Conservation (phyloP, 2,797 vertebrate genomes). For the Cryptoblepharus egeriae region DNA sequence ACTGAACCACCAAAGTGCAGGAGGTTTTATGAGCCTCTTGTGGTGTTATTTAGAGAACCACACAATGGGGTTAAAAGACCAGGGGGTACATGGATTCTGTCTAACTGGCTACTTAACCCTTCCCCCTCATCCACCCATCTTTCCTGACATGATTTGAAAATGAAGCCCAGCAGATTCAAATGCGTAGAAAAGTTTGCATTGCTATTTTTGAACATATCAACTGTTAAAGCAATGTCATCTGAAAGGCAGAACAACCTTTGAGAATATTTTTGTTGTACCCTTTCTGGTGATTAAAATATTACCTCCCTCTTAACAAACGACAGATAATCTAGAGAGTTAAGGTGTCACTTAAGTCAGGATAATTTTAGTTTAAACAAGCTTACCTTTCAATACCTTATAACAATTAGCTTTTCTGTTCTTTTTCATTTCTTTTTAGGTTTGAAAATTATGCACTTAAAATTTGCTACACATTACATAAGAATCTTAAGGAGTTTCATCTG, state of each 20-base stretch:
- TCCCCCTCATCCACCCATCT: too few relatives aligned
- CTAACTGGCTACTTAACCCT: too few relatives aligned
- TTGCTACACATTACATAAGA: not conserved
- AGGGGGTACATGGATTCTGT: too few relatives aligned
- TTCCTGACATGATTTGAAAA: not conserved
- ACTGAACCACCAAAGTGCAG: too few relatives aligned
- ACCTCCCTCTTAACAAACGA: not conserved
- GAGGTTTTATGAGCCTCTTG: not conserved
- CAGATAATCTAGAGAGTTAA: not conserved
- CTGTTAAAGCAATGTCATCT: not conserved
- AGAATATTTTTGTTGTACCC: not conserved
- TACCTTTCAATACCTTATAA: fast-evolving
- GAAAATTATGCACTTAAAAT: constrained; percentile 18
- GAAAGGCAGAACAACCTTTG: not conserved
- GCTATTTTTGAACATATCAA: not conserved
- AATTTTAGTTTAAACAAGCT: not conserved
- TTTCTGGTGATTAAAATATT: not conserved
- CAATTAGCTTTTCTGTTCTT: not conserved
- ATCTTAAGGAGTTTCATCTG: not conserved
- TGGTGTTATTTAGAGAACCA: not conserved
- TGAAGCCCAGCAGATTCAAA: not conserved
- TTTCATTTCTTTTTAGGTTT: constrained; percentile 25
- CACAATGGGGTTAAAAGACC: too few relatives aligned
- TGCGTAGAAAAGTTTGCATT: not conserved
- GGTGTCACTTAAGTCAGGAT: not conserved